Evolutionary conservation across 2,888 invertebrate species (phyloP).

Genomic region (Watsonalla binaria): DNA sequence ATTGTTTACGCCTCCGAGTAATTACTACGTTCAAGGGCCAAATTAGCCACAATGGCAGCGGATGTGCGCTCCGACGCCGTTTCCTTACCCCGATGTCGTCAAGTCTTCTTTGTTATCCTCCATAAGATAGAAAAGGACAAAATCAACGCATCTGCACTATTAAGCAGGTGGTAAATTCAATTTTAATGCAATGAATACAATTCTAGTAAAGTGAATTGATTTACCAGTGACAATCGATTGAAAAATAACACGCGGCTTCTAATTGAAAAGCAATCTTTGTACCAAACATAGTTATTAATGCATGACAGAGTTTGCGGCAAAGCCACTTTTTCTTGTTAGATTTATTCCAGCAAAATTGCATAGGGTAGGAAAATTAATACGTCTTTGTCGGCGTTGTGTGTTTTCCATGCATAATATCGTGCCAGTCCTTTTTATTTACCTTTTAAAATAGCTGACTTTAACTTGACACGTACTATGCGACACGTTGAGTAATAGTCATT

Average conservation of each 20-base stretch:
- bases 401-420: constrained; percentile 28
- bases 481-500: background rate
- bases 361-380: constrained; percentile 30
- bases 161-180: constrained; percentile 65
- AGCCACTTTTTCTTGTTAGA: constrained; percentile 22
- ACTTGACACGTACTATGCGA: background rate
- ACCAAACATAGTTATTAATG: constrained; percentile 33
- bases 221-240: constrained; percentile 31
- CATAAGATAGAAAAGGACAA: constrained; percentile 23
- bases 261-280: constrained; percentile 35
- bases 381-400: constrained; percentile 31
- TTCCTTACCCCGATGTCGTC: constrained; percentile 42
- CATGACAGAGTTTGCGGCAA: constrained; percentile 19
- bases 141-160: constrained; percentile 7
- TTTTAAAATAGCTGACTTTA: background rate
- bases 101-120: constrained; percentile 30
- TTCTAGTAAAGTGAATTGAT: constrained; percentile 46
- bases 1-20: constrained; percentile 49
- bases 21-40: constrained; percentile 49
- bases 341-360: constrained; percentile 25
- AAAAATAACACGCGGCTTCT: constrained; percentile 26
- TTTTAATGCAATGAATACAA: constrained; percentile 36
- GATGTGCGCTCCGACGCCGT: constrained; percentile 62
- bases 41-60: constrained; percentile 48
- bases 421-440: constrained; percentile 10